phyloP scores from a whole-genome alignment of 53 echinoderm and acorn worm species.

The Arbacia lixula region DNA sequence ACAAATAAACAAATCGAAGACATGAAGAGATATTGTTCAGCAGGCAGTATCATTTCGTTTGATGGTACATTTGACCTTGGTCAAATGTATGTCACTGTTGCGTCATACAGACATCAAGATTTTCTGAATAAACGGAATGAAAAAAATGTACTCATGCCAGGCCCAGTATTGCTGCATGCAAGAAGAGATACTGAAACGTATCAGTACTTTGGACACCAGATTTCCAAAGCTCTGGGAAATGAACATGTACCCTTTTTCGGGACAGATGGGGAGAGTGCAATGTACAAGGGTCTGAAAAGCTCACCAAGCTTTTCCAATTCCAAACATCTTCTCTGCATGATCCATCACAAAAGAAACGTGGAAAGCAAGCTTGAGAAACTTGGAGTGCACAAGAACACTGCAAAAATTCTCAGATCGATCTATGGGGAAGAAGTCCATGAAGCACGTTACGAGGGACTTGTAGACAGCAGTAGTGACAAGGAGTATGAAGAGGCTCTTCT shows the following conservation, averaged over 20 bases:
- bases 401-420: background rate
- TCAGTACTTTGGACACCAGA: constrained; percentile 17
- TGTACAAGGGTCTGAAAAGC: constrained; percentile 10
- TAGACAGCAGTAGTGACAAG: background rate
- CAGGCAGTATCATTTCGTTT: constrained; percentile 1
- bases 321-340: constrained; percentile 19
- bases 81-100: background rate
- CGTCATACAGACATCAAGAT: constrained; percentile 5
- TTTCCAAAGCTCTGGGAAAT: constrained; percentile 16
- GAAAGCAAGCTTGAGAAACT: constrained; percentile 9
- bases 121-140: background rate
- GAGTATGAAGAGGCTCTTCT: constrained; percentile 1
- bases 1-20: constrained; percentile 3
- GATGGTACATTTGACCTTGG: constrained; percentile 23
- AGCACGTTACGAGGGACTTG: constrained; percentile 5
- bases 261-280: constrained; percentile 7
- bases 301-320: background rate
- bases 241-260: background rate
- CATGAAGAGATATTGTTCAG: constrained; percentile 2
- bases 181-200: background rate
- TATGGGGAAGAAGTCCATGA: constrained; percentile 33
- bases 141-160: constrained; percentile 38
- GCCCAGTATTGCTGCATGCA: constrained; percentile 3
- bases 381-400: background rate
- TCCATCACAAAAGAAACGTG: constrained; percentile 13